Evolutionary conservation across 1,140 invertebrate species (phyloP), one percentile per base, ranked within the genome.

Genomic region (Helicoverpa armigera): DNA sequence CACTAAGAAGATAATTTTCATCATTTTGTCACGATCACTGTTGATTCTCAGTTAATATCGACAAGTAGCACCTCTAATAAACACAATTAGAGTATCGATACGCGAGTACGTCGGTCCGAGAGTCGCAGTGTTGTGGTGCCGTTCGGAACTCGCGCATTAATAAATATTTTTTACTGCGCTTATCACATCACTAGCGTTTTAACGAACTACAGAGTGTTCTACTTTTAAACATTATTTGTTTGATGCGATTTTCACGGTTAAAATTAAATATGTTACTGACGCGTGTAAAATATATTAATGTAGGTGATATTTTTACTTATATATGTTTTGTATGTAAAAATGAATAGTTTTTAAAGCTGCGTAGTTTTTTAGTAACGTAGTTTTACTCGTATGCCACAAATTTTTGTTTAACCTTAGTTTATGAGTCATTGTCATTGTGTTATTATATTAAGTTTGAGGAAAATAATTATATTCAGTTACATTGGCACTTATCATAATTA

Each of bases 41-140:
- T 23, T 23, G 60, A 31, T 76, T n/a, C 13, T 50, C 14, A 67
- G 53, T 54, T 63, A 12, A 63, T 51, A 58, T 58, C 31, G 63
- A 76, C 54, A 48, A 43, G 73, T 77, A 43, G 7, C 74, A 65
- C 31, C 58, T 61, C 58, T 76, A 51, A 50, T 76, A 14, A 63
- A 63, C 56, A 76, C 60, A 77, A 77, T 77, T 77, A 67, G 35
- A 60, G 75, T 77, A 77, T 77, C 75, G 61, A 77, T 54, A 77
- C 73, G 51, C 75, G 75, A 77, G 75, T 77, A 77, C 31, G 61
- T 77, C 75, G 50, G 75, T 0, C 75, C 61, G 23, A n/a, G n/a
- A 61, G 61, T 51, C 75, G 51, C 3, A 35, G 61, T 77, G 75
- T 77, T 77, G 29, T 77, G 75, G 54, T 51, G 48, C 18, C 18